phyloP scores from a whole-genome alignment of 1,140 invertebrate genomes.

The Ceratitis capitata region DNA sequence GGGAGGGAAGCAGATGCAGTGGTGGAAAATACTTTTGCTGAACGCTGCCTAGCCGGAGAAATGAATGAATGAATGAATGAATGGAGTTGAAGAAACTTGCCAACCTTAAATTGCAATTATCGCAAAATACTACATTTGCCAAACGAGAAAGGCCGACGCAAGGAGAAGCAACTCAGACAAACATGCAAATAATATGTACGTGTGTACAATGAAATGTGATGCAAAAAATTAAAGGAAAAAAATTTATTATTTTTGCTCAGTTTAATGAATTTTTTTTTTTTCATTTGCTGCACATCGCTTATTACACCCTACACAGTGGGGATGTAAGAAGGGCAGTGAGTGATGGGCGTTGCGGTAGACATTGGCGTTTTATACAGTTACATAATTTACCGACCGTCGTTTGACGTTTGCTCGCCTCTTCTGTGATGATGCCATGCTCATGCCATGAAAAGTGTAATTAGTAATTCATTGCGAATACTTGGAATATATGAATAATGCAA shows the following conservation, averaged over 20 bases:
- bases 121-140: slow-evolving; percentile 13
- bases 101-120: slow-evolving; percentile 34
- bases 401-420: background rate
- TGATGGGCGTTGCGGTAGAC: background rate
- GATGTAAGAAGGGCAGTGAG: no score
- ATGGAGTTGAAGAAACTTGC: background rate
- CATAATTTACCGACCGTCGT: background rate
- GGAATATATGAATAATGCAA: background rate
- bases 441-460: background rate
- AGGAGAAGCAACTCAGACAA: background rate
- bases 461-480: background rate
- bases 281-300: background rate
- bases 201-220: background rate
- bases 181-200: background rate
- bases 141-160: background rate
- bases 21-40: background rate
- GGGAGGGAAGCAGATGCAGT: background rate
- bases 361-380: background rate
- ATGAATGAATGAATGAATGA: background rate
- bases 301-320: background rate
- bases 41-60: background rate
- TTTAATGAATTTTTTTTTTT: background rate
- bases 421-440: no score
- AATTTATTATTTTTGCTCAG: background rate
- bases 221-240: background rate